Evolutionary conservation across 2,888 invertebrate species (phyloP), one percentile per base, ranked within the genome.

Genomic region (Mamestra brassicae): DNA sequence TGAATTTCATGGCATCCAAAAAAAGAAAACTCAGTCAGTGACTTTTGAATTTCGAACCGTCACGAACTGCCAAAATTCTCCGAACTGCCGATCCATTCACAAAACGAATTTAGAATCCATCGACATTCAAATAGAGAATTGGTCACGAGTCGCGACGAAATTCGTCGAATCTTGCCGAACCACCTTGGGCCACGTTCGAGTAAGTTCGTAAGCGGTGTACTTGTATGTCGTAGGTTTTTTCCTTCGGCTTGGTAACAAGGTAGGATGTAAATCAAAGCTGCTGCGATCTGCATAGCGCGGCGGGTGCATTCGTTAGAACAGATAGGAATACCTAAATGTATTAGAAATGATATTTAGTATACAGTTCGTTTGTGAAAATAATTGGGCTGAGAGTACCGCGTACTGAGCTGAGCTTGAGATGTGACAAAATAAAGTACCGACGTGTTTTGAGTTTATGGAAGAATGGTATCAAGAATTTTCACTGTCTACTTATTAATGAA

Each of bases 241-340:
- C 81, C 76, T 73, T 71, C 79, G 42, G 70, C 74, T 77, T 81
- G 73, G 89, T 92, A 93, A 93, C 94, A 91, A 93, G 92, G 84
- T 82, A 75, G 86, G 91, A 94, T 92, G 93, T 94, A 94, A 94
- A 94, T 94, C 94, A 94, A 93, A 91, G 91, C 80, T 81, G 80
- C 81, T 72, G 72, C 61, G 84, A 93, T 94, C 93, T 94, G 91
- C 94, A 94, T 94, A 94, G 89, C 90, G 85, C 89, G 90, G 81
- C 85, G 78, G 85, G 85, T 79, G 88, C 84, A 87, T 89, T 92
- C 91, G 91, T 91, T 92, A 92, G 68, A 86, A 78, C 72, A 63
- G 86, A 87, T 83, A 83, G 61, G 86, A 84, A 86, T 86, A 80
- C 85, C 82, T 88, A 86, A 87, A 84, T 80, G 76, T 82, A 87